Evolutionary conservation across 2,888 invertebrate species (phyloP), one percentile per base, ranked within the genome.

Genomic region (Chaitophorus viminalis): DNA sequence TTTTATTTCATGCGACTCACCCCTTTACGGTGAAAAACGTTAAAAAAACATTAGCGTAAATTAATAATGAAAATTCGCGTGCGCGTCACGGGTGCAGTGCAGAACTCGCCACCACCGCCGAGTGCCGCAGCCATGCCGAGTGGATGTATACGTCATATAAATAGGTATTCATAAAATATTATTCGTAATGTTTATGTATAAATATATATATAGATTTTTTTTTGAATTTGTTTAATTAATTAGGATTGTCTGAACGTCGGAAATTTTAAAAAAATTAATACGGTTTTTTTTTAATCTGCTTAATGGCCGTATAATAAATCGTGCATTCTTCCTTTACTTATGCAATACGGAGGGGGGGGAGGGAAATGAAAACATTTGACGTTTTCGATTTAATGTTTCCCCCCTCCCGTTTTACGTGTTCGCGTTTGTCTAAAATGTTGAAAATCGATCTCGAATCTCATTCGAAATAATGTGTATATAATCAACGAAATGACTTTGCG

Each of bases 41-140:
- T 72, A 87, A 87, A 79, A 87, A 72, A 39, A 78, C 79, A 79
- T 87, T 87, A 79, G 79, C 86, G 70, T 79, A 79, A 87, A 87
- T 87, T 87, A 87, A 87, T 79, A 87, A 87, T 74, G 54, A 79
- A 79, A 65, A 76, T 76, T 75, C 39, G 76, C 83, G 54, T 83
- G 54, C 82, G 82, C 82, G 46, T 29, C 68, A 68, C 68, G 25
- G 68, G 25, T n/a, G n/a, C 65, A 18, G 17, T 8, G 60, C 25
- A 60, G 4, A 25, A 54, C 54, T 33, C 46, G 46, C 39, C 65
- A 46, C 46, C 18, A 31, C n/a, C 46, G 72, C 46, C 70, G 39
- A 31, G 18, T 31, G 72, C 46, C 70, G 39, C 36, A 82, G 36
- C 52, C 31, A 14, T 0, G 46, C 46, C 46, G 46, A 46, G 46